A percentile compares a stretch with the other conserved stretches of the same genome.
Conservation (phyloP, 2,113 vertebrate genomes). For the Empidonax alnorum region DNA sequence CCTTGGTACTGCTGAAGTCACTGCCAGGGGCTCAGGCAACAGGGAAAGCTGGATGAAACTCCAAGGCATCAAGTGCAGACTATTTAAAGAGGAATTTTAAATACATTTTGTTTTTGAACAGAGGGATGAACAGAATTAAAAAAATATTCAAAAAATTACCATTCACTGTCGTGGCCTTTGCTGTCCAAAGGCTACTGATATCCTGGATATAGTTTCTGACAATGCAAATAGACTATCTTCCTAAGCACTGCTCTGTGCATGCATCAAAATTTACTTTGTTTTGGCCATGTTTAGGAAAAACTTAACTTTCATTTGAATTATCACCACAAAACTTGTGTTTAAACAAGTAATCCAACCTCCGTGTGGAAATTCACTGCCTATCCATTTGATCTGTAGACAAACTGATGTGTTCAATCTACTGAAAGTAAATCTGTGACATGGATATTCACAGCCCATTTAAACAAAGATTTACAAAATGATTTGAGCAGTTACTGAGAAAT, state of each 20-base stretch:
- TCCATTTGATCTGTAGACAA: constrained; percentile 29
- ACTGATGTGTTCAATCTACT: background rate
- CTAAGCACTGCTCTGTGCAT: background rate
- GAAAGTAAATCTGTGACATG: constrained; percentile 13
- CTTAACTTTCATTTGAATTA: background rate
- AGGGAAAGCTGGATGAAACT: background rate
- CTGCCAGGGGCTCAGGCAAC: background rate
- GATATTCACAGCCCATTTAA: constrained; percentile 36
- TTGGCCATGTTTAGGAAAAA: background rate
- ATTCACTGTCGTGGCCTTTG: background rate
- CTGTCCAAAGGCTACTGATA: background rate
- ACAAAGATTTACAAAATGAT: background rate
- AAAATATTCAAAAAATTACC: background rate
- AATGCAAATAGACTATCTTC: background rate
- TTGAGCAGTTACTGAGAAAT: background rate
- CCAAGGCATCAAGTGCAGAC: background rate
- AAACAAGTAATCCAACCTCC: background rate
- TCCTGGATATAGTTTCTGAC: background rate
- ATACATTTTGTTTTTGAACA: background rate
- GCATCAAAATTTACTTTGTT: background rate
- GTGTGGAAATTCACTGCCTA: background rate
- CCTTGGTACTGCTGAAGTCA: background rate
- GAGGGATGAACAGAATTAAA: background rate
- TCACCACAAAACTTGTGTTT: background rate
- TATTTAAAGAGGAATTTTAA: background rate